These are phyloP conservation scores for Pterophyllum scalare DNA, from an alignment of 2,113 vertebrate species.

Conservation along the genomic window DNA sequence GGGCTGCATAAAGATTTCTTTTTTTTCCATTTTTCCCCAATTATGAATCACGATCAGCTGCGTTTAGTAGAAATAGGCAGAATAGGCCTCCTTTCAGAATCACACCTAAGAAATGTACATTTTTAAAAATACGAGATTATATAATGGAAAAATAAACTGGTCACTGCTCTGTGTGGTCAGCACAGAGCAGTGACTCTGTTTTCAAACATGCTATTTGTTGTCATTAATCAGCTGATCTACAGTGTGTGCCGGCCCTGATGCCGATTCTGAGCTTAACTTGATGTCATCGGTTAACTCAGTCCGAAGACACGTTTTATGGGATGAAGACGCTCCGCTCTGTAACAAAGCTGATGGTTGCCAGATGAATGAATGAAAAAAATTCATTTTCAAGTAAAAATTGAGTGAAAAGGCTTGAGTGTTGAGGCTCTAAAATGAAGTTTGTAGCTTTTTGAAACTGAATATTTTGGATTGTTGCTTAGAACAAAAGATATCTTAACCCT, in stretches of 20 bases:
- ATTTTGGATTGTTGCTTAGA: neutral
- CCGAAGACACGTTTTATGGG: neutral
- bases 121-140: slow-evolving; percentile 1
- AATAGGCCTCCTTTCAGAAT: slow-evolving; percentile 3
- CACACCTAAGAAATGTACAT: slow-evolving; percentile 5
- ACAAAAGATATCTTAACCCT: neutral
- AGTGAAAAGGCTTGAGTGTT: fast-evolving
- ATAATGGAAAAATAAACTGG: neutral
- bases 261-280: neutral
- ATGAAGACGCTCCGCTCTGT: neutral
- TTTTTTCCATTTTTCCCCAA: no score
- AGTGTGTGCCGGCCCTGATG: neutral
- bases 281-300: neutral
- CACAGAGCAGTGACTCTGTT: neutral
- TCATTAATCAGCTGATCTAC: neutral
- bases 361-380: neutral
- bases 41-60: neutral
- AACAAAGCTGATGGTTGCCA: neutral
- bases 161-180: neutral
- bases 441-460: neutral
- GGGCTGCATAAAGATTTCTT: neutral
- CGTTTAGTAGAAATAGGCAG: neutral
- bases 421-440: neutral
- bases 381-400: no score
- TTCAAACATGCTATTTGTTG: neutral